These are phyloP conservation scores for Zeus faber DNA, from an alignment of 2,113 vertebrate species.

Conservation along the genomic window DNA sequence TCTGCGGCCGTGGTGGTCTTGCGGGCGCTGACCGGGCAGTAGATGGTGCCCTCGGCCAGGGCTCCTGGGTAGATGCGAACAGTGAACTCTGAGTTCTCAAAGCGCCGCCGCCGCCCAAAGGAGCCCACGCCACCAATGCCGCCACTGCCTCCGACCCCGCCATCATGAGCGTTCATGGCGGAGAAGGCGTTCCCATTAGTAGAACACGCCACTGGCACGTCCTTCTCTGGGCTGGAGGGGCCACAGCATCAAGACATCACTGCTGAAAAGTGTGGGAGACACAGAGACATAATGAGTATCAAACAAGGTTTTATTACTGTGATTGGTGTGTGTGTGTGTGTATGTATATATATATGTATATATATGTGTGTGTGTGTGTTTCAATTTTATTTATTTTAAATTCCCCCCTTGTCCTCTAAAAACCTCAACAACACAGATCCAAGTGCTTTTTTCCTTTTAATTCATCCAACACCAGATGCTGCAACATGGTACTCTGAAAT, in stretches of 20 bases:
- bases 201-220: constrained; percentile 65
- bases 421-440: too few relatives aligned
- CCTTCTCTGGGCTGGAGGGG: constrained; percentile 60
- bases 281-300: constrained; percentile 1
- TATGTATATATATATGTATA: too few relatives aligned
- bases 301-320: too few relatives aligned
- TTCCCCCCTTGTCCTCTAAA: too few relatives aligned
- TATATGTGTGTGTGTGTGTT: too few relatives aligned
- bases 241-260: constrained; percentile 77
- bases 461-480: too few relatives aligned
- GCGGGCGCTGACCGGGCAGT: constrained; percentile 90
- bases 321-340: too few relatives aligned
- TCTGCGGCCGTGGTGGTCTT: constrained; percentile 92
- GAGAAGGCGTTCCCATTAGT: constrained; percentile 88
- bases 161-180: constrained; percentile 97
- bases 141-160: constrained; percentile 73
- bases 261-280: constrained; percentile 47
- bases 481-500: constrained; percentile 10
- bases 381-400: too few relatives aligned
- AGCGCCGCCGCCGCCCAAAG: constrained; percentile 87
- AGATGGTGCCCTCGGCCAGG: constrained; percentile 94
- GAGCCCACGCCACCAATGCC: constrained; percentile 53
- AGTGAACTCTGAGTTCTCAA: constrained; percentile 91
- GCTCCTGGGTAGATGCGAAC: constrained; percentile 92
- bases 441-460: too few relatives aligned